A percentile compares a stretch with the other conserved stretches of the same genome.
Conservation (phyloP, 2,797 vertebrate species). For the Hippopotamyrus pictus region DNA sequence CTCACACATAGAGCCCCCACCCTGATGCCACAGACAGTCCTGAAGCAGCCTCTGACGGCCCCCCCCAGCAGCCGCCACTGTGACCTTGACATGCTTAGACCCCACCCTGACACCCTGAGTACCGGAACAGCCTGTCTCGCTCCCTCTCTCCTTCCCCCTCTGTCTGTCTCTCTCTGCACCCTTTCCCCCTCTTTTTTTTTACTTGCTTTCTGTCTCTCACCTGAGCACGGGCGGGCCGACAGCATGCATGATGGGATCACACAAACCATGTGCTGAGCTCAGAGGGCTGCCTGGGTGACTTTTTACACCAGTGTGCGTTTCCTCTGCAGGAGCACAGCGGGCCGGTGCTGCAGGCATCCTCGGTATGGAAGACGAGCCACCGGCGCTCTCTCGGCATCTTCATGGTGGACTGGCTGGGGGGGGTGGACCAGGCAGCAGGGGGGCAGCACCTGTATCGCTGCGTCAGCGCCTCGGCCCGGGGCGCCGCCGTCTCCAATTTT, state of each 20-base stretch:
- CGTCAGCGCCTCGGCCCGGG: slow-evolving; percentile 74
- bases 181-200: not conserved
- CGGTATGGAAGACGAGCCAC: slow-evolving; percentile 76
- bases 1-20: no score
- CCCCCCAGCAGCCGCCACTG: no score
- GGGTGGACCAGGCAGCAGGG: slow-evolving; percentile 30
- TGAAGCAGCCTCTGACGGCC: no score
- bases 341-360: slow-evolving; percentile 51
- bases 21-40: no score
- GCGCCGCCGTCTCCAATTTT: slow-evolving; percentile 86
- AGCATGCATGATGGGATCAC: not conserved
- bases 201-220: not conserved
- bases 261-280: not conserved
- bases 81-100: no score
- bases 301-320: not conserved
- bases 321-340: slow-evolving; percentile 59
- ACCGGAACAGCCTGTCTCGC: no score
- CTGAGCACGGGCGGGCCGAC: not conserved
- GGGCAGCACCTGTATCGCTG: slow-evolving; percentile 91
- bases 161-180: not conserved
- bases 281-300: not conserved
- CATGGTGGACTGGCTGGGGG: slow-evolving; percentile 69
- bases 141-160: not conserved
- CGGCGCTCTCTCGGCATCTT: slow-evolving; percentile 83
- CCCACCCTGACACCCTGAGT: no score